Evolutionary conservation across 1,140 invertebrate genomes (phyloP), one percentile per base, ranked within the genome.

Genomic region (Hyles euphorbiae): DNA sequence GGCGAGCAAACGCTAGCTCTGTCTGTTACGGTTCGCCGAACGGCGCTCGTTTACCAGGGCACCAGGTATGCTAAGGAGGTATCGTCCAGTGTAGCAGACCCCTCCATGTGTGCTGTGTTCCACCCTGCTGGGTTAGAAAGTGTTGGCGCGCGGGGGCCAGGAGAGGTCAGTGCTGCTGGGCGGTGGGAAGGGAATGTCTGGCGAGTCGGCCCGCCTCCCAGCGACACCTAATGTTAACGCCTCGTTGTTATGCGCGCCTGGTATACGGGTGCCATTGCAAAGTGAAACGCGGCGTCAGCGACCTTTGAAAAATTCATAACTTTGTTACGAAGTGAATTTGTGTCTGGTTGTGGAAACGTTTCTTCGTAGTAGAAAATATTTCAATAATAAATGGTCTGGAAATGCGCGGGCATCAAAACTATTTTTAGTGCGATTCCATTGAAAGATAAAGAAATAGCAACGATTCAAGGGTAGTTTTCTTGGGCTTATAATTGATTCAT

Each of bases 241-340:
- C 84, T 84, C 63, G 76, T 67, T 72, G 73, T 76, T 76, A 82
- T 86, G 78, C 64, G 68, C 70, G 71, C 81, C 84, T 86, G 75
- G 84, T 87, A 87, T 72, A 67, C 32, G 44, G 58, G 67, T 81
- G 67, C 69, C 71, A 72, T 70, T 74, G 64, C 66, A 67, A 63
- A 74, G 66, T 40, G 44, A 34, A 56, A 22, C 11, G 53, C 53
- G 53, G 22, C 33, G 33, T 11, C 34, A 53, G 3, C 36, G 36
- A 40, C 36, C 22, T 22, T 22, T 22, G 22, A 1, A 22, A 22
- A 22, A 22, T 22, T 22, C 22, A 22, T 8, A 40, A 40, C 36
- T 40, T 40, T 40, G 36, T 40, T 3, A 40, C 36, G 36, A 40
- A 40, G 8, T 40, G 36, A 40, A 5, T 40, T 4, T 40, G 4